Percentiles rank a stretch among this genome's conserved stretches.
Conservation (phyloP, 2,113 vertebrate genomes). For the Alouatta palliata region DNA sequence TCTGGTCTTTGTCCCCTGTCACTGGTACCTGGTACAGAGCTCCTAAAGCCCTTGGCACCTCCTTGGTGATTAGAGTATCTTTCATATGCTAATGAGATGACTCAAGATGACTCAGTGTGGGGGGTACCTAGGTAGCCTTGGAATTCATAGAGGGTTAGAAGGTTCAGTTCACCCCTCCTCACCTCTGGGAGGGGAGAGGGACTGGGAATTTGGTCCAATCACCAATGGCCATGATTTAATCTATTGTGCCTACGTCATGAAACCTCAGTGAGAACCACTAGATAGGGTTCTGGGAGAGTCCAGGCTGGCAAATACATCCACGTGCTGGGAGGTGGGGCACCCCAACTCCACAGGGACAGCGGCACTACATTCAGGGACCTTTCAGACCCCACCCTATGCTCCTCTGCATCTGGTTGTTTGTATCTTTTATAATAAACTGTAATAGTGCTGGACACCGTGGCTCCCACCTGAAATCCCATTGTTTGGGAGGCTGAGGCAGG, state of each 20-base stretch:
- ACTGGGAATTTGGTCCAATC: background rate
- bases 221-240: background rate
- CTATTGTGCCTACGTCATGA: background rate
- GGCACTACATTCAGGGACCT: background rate
- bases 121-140: background rate
- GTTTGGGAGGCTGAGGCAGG: too few species aligned
- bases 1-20: background rate
- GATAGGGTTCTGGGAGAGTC: background rate
- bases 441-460: too few species aligned
- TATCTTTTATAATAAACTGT: background rate
- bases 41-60: background rate
- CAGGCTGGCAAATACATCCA: background rate
- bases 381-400: background rate
- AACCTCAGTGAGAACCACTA: background rate
- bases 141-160: background rate
- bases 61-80: background rate
- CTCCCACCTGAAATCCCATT: too few species aligned
- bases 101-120: background rate
- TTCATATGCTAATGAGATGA: background rate
- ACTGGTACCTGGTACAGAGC: background rate
- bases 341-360: background rate
- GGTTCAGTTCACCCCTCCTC: background rate
- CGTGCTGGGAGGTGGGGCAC: fast-evolving
- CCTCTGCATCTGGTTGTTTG: background rate
- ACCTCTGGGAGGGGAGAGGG: background rate